A percentile compares a stretch with the other conserved stretches of the same genome.
Evolutionary conservation across 1,140 invertebrate species (phyloP).

Genomic region (Musca vetustissima): DNA sequence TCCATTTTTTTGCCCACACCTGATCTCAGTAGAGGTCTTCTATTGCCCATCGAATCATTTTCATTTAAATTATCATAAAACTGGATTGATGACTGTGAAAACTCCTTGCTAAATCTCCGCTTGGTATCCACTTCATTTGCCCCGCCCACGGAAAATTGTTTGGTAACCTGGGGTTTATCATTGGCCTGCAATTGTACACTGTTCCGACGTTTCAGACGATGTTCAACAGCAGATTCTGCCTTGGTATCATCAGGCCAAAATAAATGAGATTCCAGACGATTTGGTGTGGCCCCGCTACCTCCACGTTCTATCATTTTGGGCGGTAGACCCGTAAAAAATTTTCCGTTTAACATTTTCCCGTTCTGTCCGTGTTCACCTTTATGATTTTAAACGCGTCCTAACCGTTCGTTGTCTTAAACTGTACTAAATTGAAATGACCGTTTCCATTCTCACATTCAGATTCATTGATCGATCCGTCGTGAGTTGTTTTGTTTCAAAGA

Average conservation of each 20-base stretch:
- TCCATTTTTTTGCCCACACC: slow-evolving; percentile 26
- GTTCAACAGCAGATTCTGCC: slow-evolving; percentile 41
- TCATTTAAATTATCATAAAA: slow-evolving; percentile 49
- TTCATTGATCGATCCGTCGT: neutral
- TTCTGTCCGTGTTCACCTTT: neutral
- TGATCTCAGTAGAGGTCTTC: neutral
- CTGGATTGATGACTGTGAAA: slow-evolving; percentile 50
- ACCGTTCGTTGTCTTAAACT: slow-evolving; percentile 14
- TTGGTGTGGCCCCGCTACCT: slow-evolving; percentile 24
- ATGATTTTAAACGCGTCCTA: neutral
- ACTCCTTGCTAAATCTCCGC: slow-evolving; percentile 49
- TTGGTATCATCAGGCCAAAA: slow-evolving; percentile 50
- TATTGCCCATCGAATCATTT: neutral
- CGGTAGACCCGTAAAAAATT: slow-evolving; percentile 51
- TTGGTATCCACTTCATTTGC: slow-evolving; percentile 34
- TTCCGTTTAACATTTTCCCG: slow-evolving; percentile 45
- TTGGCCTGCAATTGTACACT: slow-evolving; percentile 38
- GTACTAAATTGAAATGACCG: slow-evolving; percentile 20
- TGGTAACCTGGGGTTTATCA: slow-evolving; percentile 13
- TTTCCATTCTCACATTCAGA: neutral
- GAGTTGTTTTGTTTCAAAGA: slow-evolving; percentile 5
- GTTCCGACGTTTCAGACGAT: slow-evolving; percentile 37
- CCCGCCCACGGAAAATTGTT: slow-evolving; percentile 20
- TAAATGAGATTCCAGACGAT: slow-evolving; percentile 50
- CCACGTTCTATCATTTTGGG: slow-evolving; percentile 48